Evolutionary conservation across 1,140 invertebrate species (phyloP).

Genomic region (Pissodes strobi): DNA sequence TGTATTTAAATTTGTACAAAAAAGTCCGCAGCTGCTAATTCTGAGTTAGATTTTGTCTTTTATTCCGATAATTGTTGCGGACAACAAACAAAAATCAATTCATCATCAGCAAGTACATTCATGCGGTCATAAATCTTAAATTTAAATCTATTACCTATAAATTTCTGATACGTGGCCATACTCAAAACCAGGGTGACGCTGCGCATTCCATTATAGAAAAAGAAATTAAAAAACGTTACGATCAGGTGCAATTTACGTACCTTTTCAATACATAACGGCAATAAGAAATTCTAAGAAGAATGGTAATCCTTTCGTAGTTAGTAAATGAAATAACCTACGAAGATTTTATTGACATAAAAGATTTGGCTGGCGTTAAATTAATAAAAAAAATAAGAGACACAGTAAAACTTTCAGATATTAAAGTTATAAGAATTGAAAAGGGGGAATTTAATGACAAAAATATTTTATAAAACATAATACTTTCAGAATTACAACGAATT

Average conservation of each 20-base stretch:
- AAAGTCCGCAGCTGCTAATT: constrained; percentile 8
- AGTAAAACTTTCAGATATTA: no score
- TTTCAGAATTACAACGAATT: no score
- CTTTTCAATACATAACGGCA: neutral
- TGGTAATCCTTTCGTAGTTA: neutral
- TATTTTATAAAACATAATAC: no score
- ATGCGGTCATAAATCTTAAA: constrained; percentile 42
- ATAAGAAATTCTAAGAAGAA: neutral
- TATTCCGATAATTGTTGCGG: constrained; percentile 53
- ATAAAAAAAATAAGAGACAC: no score
- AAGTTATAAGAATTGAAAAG: no score
- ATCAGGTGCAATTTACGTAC: constrained; percentile 33
- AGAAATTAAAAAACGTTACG: constrained; percentile 39
- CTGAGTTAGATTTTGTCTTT: constrained; percentile 37
- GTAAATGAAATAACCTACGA: neutral
- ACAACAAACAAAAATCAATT: no score
- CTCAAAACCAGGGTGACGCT: constrained; percentile 53
- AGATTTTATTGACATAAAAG: constrained; percentile 8
- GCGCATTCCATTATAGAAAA: constrained; percentile 53
- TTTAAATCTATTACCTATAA: constrained; percentile 51
- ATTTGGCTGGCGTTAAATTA: neutral
- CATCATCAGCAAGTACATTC: no score
- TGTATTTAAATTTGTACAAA: constrained; percentile 49
- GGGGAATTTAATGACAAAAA: no score
- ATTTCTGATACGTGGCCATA: constrained; percentile 52